Percentiles rank a stretch among this genome's conserved stretches.
These are phyloP conservation scores for Trichogramma pretiosum DNA, from an alignment of 1,140 invertebrate species.

Conservation along the genomic window DNA sequence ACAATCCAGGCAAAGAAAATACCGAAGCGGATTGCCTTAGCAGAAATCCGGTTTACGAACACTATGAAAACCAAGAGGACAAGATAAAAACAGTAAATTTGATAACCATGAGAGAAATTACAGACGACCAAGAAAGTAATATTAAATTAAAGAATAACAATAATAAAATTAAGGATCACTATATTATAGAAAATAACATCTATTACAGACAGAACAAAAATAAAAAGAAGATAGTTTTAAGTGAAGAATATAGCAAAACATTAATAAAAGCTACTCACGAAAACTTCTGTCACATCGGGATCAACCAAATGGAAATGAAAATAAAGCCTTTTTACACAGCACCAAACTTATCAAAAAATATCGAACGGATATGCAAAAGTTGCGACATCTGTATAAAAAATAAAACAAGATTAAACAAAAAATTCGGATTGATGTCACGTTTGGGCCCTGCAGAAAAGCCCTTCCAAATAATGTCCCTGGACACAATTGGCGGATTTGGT, in stretches of 20 bases:
- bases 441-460: slow-evolving; percentile 20
- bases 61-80: not conserved
- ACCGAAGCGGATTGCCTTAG: slow-evolving; percentile 16
- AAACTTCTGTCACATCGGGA: slow-evolving; percentile 6
- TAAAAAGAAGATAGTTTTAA: slow-evolving; percentile 2
- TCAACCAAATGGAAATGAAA: slow-evolving; percentile 14
- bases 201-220: slow-evolving; percentile 2
- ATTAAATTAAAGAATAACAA: not conserved
- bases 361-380: slow-evolving; percentile 8
- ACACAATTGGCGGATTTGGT: slow-evolving; percentile 32
- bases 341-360: slow-evolving; percentile 13
- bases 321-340: slow-evolving; percentile 15
- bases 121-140: slow-evolving; percentile 1
- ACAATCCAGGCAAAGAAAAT: slow-evolving; percentile 17
- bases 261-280: slow-evolving; percentile 16
- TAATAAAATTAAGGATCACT: no score
- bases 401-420: slow-evolving; percentile 15
- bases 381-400: slow-evolving; percentile 20
- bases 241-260: slow-evolving; percentile 2
- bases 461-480: slow-evolving; percentile 35
- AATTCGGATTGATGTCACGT: slow-evolving; percentile 21
- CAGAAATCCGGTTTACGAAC: slow-evolving; percentile 14
- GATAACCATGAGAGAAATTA: not conserved
- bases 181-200: not conserved
- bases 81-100: not conserved